Base-by-base conservation (phyloP, 2,888 invertebrate genomes). In the Drosophila cyrtoloma region DNA sequence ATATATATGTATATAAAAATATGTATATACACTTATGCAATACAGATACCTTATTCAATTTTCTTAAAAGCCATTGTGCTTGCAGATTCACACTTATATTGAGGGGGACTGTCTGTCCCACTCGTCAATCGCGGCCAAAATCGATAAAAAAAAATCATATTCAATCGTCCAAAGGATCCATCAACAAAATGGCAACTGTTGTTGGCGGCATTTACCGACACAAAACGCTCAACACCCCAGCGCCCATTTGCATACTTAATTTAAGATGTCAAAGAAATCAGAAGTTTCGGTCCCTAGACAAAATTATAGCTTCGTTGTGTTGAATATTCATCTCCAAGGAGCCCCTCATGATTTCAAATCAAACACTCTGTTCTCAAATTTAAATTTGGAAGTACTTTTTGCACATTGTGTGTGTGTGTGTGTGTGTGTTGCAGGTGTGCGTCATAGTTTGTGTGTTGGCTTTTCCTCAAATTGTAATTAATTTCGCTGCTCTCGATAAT, bases 201-300 rank as follows among this genome's bases (percentile, higher is more conserved):
- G 64, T 44, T 73, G 70, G 51, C 55, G 65, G 67, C 78, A 58
- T 65, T 63, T 64, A 60, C 50, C 58, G 52, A 22, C 42, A 51
- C 56, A 44, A 35, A 57, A 53, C 22, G 64, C 30, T 32, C 37
- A 16, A 7, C 32, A 35, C 51, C 35, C 47, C 26, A 57, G 32
- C 39, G 39, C 33, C 26, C 55, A 84, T 82, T 82, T 84, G 71
- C 82, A 84, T 82, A 82, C 75, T 82, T 82, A 82, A 82, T 79
- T 79, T 65, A 58, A 64, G 32, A 63, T 71, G 71, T 63, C 71
- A 61, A 63, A 74, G 65, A 73, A 73, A 65, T 64, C 56, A 28
- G 47, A 68, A 57, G 35, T 63, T 69, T 62, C 50, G 37, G 51
- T 51, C 58, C 60, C 42, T 32, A 28, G 51, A 50, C 39, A 26